Percentiles rank a stretch among this genome's conserved stretches.
These are phyloP conservation scores for Ischnus inquisitorius DNA, from an alignment of 2,888 invertebrate genomes.

Conservation along the genomic window DNA sequence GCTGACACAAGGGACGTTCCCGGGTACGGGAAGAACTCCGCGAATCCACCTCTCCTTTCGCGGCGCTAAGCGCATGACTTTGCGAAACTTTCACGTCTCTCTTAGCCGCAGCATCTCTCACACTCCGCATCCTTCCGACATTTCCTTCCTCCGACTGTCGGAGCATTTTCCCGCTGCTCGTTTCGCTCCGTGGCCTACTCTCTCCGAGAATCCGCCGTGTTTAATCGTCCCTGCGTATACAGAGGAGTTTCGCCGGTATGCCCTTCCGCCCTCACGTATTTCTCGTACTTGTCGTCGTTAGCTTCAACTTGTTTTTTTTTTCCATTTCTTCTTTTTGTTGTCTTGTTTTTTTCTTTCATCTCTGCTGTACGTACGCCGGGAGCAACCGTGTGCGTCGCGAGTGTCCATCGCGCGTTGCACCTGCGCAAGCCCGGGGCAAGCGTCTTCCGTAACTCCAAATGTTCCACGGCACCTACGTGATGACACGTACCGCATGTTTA, in stretches of 20 bases:
- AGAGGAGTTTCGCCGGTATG: conserved; percentile 19
- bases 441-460: conserved; percentile 69
- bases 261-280: conserved; percentile 28
- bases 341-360: background rate
- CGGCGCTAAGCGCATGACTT: conserved; percentile 33
- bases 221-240: conserved; percentile 59
- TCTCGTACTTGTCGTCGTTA: conserved; percentile 50
- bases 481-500: conserved; percentile 78
- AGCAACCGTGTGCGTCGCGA: conserved; percentile 25
- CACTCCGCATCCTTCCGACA: conserved; percentile 11
- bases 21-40: background rate
- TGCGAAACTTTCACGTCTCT: conserved; percentile 58
- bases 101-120: conserved; percentile 17
- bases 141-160: conserved; percentile 45
- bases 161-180: conserved; percentile 34
- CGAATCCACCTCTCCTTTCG: background rate
- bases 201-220: conserved; percentile 42
- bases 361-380: conserved; percentile 23
- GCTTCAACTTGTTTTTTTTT: conserved; percentile 20
- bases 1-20: conserved; percentile 10
- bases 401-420: conserved; percentile 57
- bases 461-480: conserved; percentile 71
- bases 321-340: conserved; percentile 8
- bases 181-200: conserved; percentile 15
- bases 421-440: conserved; percentile 44